Base-by-base conservation (phyloP, 2,797 vertebrate genomes). In the Melanitta fusca region DNA sequence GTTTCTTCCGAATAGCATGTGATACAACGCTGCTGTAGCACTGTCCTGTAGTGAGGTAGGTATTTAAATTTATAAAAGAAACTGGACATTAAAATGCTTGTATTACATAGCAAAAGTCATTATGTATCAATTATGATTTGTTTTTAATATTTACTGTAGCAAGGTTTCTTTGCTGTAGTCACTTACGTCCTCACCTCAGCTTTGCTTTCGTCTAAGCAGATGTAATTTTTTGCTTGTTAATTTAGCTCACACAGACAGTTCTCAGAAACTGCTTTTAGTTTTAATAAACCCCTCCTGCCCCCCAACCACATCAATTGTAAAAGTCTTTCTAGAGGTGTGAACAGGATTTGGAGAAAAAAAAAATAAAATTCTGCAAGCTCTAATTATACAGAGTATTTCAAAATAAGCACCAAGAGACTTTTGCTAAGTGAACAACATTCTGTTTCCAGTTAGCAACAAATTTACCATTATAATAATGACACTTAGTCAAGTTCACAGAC, bases 331-430 rank as follows among this genome's bases (percentile, higher is more conserved):
- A 82, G 60, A 81, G 47, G 68, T 82, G 41, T 60, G 64, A 91
- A 95, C 34, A 93, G 53, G 60, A 96, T 94, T 60, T 77, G 34
- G 45, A 15, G 38, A 8, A 0, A 3, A 12, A 51, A 9, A 61
- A 28, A 58, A 54, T 68, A 90, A 83, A 88, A 92, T 94, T 94
- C 62, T 93, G 53, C 34, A 88, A 94, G 51, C 45, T 66, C 60
- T 96, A 96, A 95, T 96, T 97, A 90, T 32, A 88, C 51, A 86
- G 80, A 87, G 39, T 77, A 93, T 82, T 95, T 96, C 89, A 80
- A 96, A 97, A 95, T 57, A 95, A 95, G 62, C 71, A 95, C 34
- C 75, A 86, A 91, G 89, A 96, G 88, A 95, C 75, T 93, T 97
- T 81, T 96, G 75, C 61, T 79, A 53, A 49, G 20, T 41, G 64